Evolutionary conservation across 2,113 vertebrate species (phyloP).

Genomic region (Zapus hudsonius): DNA sequence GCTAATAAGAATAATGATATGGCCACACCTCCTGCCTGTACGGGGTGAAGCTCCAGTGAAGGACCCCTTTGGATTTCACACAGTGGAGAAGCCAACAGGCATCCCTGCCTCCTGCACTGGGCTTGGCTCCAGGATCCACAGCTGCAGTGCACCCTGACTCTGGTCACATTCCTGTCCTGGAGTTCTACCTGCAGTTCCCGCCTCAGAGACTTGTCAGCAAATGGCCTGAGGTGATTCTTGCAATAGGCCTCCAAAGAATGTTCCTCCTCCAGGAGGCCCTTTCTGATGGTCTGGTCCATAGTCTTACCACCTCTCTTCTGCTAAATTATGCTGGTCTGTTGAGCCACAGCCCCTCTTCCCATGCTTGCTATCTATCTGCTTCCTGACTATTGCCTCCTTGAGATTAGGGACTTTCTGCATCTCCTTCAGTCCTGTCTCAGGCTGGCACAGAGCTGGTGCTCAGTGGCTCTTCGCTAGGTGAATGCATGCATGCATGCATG

Average conservation of each 20-base stretch:
- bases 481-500: rapidly evolving
- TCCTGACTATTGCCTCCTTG: neutral
- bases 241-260: neutral
- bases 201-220: neutral
- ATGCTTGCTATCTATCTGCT: too few species aligned
- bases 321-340: neutral
- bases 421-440: neutral
- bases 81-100: neutral
- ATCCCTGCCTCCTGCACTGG: neutral
- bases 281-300: neutral
- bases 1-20: rapidly evolving
- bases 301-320: neutral
- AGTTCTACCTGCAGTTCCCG: neutral
- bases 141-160: too few species aligned
- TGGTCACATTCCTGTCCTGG: neutral
- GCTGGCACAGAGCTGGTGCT: neutral
- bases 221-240: rapidly evolving
- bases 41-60: rapidly evolving
- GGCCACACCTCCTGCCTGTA: neutral
- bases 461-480: too few species aligned
- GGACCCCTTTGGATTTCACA: neutral
- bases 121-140: neutral
- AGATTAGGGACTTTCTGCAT: neutral
- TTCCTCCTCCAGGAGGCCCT: neutral
- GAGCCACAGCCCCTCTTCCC: rapidly evolving